These are phyloP conservation scores for Eudasyphora cyanicolor DNA, from an alignment of 2,888 invertebrate genomes.

Conservation along the genomic window DNA sequence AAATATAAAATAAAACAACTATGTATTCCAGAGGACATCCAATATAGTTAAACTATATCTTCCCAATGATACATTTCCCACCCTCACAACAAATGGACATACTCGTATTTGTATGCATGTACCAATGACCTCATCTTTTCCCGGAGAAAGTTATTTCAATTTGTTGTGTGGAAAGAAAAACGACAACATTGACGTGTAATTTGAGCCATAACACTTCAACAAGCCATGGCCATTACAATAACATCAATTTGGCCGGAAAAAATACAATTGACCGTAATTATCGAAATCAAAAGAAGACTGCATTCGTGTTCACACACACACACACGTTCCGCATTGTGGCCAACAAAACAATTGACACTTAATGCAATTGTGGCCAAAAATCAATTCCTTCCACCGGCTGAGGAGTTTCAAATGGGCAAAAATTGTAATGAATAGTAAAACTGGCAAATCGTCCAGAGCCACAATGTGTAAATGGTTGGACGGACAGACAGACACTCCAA, in stretches of 20 bases:
- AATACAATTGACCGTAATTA: constrained; percentile 58
- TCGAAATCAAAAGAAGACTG: constrained; percentile 54
- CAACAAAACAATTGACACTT: constrained; percentile 64
- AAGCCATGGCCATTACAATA: constrained; percentile 16
- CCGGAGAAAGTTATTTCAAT: constrained; percentile 50
- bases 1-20: too few species aligned
- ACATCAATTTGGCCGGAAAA: neutral
- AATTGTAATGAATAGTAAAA: constrained; percentile 43
- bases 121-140: constrained; percentile 1
- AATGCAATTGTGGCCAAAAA: constrained; percentile 60
- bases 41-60: neutral
- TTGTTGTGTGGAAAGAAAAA: neutral
- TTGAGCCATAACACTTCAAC: constrained; percentile 48
- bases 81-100: too few species aligned
- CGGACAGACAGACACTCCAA: too few species aligned
- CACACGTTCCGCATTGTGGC: too few species aligned
- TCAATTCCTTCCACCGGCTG: too few species aligned
- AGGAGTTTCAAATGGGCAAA: too few species aligned
- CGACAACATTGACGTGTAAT: constrained; percentile 38
- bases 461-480: neutral
- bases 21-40: too few species aligned
- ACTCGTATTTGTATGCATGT: neutral
- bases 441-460: neutral
- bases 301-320: constrained; percentile 42
- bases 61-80: neutral